These are phyloP conservation scores for Hystrix cristata DNA, from an alignment of 2,113 vertebrate genomes.

Conservation along the genomic window DNA sequence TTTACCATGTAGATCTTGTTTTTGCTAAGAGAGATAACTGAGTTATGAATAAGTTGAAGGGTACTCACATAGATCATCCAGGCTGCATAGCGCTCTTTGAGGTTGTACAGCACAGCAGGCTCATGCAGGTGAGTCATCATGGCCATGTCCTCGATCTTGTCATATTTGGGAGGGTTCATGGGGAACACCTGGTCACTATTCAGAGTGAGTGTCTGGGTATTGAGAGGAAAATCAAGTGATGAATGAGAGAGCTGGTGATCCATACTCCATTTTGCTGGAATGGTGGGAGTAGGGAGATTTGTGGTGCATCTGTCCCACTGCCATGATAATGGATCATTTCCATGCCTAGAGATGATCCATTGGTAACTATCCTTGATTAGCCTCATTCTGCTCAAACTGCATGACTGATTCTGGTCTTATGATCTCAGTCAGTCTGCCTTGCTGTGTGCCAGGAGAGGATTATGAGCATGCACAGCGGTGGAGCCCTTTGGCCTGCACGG, in stretches of 20 bases:
- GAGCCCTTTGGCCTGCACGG: not conserved
- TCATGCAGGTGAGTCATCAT: slow-evolving; percentile 96
- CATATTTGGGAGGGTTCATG: slow-evolving; percentile 94
- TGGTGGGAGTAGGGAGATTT: not conserved
- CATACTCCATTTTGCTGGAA: rapidly evolving
- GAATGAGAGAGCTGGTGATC: rapidly evolving
- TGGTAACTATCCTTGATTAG: not conserved
- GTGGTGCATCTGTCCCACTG: too few species aligned
- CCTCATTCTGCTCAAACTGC: not conserved
- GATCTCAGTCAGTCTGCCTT: not conserved
- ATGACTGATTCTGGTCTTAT: not conserved
- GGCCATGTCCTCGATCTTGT: slow-evolving; percentile 95
- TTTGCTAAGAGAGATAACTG: not conserved
- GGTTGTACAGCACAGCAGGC: slow-evolving; percentile 90
- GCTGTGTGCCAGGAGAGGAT: not conserved
- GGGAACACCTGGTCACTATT: slow-evolving; percentile 91
- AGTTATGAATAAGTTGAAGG: not conserved
- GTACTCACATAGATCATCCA: slow-evolving; percentile 91
- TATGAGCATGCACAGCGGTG: not conserved
- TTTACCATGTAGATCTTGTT: not conserved
- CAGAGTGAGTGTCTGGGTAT: slow-evolving; percentile 89
- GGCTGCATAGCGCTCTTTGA: slow-evolving; percentile 90
- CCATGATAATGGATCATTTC: not conserved
- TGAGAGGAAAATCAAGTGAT: not conserved
- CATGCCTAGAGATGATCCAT: not conserved